Evolutionary conservation across 1,140 invertebrate species (phyloP), one percentile per base, ranked within the genome.

Genomic region (Nebria ingens): DNA sequence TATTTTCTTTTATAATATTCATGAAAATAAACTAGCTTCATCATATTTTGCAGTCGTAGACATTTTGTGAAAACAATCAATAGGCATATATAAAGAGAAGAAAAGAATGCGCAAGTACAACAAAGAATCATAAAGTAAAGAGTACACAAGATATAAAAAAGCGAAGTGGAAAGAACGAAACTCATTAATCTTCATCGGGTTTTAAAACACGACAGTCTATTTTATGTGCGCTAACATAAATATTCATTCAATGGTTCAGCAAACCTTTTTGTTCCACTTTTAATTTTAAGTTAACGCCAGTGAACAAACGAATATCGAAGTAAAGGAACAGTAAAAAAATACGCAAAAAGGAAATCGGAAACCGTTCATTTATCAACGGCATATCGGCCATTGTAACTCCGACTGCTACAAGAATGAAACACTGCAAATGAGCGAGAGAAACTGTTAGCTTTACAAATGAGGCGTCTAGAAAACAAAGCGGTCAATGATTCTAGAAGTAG

Each of bases 181-280:
- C 4, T 17, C 9, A 45, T 45, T 45, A 12, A 45, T 45, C 40
- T 45, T 45, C 40, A 45, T 45, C 40, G 9, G 40, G 17, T 45
- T 45, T 45, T n/a, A n/a, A 45, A 45, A 17, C 40, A 17, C 17
- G 40, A 17, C n/a, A 17, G 40, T 45, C 40, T 17, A 17, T 45
- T 45, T 17, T n/a, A 17, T 17, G 40, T 17, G 17, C 40, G 17
- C 40, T 12, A 45, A 45, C 40, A 45, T 45, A 45, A 45, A 45
- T 45, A 45, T 45, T 45, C 40, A 45, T 45, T 45, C 40, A 17
- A 17, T 4, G 6, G 9, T 34, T 34, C n/a, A n/a, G 25, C 25
- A n/a, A 34, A 34, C 25, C 6, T 45, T 45, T 45, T 45, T 45
- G 40, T 45, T 45, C 40, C 9, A 45, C 40, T 45, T 45, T 45